Conservation (phyloP, 2,113 vertebrate species). For the Pituophis catenifer region DNA sequence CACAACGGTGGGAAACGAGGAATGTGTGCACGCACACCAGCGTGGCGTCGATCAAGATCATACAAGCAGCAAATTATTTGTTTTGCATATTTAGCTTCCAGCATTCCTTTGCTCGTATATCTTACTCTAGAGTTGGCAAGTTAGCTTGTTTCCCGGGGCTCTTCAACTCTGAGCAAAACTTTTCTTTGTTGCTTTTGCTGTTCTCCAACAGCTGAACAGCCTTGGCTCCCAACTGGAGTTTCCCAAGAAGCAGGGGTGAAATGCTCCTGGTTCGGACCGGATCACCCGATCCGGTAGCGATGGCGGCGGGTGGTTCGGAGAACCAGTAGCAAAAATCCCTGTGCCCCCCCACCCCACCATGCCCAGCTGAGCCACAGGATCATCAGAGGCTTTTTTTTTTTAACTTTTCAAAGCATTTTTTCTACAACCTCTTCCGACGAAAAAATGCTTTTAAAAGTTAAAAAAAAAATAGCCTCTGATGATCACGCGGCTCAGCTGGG, state of each 20-base stretch:
- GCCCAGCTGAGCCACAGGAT: too few species aligned
- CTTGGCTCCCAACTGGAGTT: background rate
- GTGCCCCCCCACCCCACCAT: too few species aligned
- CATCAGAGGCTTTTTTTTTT: too few species aligned
- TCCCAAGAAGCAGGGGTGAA: background rate
- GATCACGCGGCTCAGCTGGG: too few species aligned
- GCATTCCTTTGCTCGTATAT: background rate
- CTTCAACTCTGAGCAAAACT: background rate
- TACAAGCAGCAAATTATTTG: background rate
- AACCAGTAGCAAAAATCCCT: too few species aligned
- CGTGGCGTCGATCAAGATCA: background rate
- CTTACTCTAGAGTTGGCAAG: background rate
- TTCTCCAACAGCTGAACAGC: background rate
- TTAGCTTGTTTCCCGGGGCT: background rate
- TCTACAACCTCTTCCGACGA: too few species aligned
- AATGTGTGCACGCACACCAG: background rate
- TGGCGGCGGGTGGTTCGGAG: too few species aligned
- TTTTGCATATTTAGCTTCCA: background rate
- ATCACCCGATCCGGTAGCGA: too few species aligned
- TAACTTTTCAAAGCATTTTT: too few species aligned
- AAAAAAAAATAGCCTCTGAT: too few species aligned
- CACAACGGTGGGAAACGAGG: background rate
- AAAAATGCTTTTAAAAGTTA: too few species aligned
- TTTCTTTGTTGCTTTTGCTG: background rate
- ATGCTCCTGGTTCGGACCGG: too few species aligned